Evolutionary conservation across 2,888 invertebrate species (phyloP), one percentile per base, ranked within the genome.

Genomic region (Phortica magna): DNA sequence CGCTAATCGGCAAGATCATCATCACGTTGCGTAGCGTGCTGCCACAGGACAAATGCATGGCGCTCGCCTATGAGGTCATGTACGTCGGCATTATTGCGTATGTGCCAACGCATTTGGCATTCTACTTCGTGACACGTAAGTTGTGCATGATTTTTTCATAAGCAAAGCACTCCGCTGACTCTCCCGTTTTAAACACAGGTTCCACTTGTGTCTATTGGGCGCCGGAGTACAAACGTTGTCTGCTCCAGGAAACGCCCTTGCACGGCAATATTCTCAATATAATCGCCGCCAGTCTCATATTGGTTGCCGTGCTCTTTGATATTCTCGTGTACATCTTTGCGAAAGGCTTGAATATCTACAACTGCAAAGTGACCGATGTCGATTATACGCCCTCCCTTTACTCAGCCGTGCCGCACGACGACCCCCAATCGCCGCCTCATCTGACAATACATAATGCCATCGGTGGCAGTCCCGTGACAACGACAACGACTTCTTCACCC

Each of bases 51-150:
- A 95, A 95, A 87, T 92, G 94, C 0, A 83, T 94, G 67, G 93
- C 94, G 2, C 90, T 95, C 74, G 95, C 94, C 17, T 91, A 94
- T 41, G 93, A 93, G 82, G 89, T 94, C 53, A 93, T 93, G 61
- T 88, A 93, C 48, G 85, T 93, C 1, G 93, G 94, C 0, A 83
- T 95, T 0, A 91, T 95, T 64, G 93, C 93, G 0, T 94, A 94
- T 86, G 88, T 95, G 3, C 95, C 95, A 0, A 94, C 94, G 0
- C 95, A 95, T 81, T 90, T 95, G 55, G 89, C 94, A 22, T 95
- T 95, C 83, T 93, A 94, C 71, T 87, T 91, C 7, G 92, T 95
- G 19, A 93, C 94, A 55, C 93, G 94, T 94, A 89, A 90, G 90
- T 83, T 12, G 9, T 61, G 0, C 7, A 9, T 22, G 19, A 61